Conservation (phyloP, 2,888 invertebrate genomes). For the Trimorus sp. region DNA sequence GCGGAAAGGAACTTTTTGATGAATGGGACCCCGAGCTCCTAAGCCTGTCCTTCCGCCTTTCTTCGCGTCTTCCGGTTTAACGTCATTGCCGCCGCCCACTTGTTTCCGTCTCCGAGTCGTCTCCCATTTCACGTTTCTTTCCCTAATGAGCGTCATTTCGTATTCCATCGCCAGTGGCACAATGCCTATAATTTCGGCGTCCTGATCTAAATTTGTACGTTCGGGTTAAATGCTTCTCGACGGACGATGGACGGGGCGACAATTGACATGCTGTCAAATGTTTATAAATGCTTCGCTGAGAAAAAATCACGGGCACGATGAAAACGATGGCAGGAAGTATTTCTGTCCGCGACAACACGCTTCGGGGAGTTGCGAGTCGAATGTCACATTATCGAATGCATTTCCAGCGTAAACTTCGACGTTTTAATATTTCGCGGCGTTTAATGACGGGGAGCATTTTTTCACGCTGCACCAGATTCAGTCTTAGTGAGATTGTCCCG, state of each 20-base stretch:
- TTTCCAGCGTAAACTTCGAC: background rate
- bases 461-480: conserved; percentile 16
- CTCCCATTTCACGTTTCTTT: conserved; percentile 46
- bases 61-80: conserved; percentile 76
- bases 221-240: conserved; percentile 13
- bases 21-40: conserved; percentile 73
- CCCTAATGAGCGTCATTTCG: conserved; percentile 45
- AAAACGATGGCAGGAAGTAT: too few species aligned
- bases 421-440: background rate
- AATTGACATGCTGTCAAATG: too few species aligned
- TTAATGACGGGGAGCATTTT: conserved; percentile 16
- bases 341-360: too few species aligned
- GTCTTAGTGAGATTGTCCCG: conserved; percentile 36
- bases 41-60: conserved; percentile 76
- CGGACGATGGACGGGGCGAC: too few species aligned
- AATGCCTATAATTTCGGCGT: conserved; percentile 48
- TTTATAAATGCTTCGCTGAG: too few species aligned
- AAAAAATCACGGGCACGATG: too few species aligned
- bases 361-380: too few species aligned
- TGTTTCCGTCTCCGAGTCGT: conserved; percentile 58
- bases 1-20: conserved; percentile 67
- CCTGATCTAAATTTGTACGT: conserved; percentile 33
- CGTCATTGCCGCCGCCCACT: conserved; percentile 67
- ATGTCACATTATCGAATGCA: background rate
- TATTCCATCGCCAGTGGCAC: conserved; percentile 24